Evolutionary conservation across 2,797 vertebrate genomes (phyloP).

Genomic region (Psittacula derbiana): DNA sequence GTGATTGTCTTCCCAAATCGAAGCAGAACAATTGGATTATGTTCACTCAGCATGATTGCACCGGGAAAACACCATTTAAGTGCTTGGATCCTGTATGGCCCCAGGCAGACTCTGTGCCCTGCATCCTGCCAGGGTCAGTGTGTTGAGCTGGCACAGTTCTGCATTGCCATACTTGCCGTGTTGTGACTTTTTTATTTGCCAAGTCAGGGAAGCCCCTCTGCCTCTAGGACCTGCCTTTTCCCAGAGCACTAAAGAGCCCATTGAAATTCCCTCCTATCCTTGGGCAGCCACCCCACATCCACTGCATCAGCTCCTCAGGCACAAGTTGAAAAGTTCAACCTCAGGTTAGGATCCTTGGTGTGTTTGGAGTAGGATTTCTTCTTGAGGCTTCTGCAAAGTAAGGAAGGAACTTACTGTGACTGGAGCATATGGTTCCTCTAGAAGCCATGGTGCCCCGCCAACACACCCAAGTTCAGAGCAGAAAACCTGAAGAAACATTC

Average conservation of each 20-base stretch:
- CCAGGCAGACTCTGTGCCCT: background rate
- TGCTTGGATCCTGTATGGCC: background rate
- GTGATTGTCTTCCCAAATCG: background rate
- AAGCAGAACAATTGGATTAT: background rate
- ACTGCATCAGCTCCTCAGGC: fast-evolving
- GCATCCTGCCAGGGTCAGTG: background rate
- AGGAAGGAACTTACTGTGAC: background rate
- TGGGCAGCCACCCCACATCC: background rate
- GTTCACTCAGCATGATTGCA: background rate
- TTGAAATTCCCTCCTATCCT: background rate
- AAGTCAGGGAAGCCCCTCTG: background rate
- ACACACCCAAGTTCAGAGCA: background rate
- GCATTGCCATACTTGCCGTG: background rate
- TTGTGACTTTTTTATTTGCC: background rate
- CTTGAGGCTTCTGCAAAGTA: background rate
- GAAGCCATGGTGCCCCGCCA: fast-evolving
- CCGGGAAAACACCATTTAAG: background rate
- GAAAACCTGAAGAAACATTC: background rate
- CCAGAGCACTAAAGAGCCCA: background rate
- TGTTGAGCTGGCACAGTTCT: background rate
- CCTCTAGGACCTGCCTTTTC: background rate
- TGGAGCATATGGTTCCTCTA: background rate
- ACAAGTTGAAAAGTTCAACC: background rate
- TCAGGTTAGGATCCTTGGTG: fast-evolving
- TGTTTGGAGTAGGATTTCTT: background rate